Base-by-base conservation (phyloP, 2,113 vertebrate genomes). In the Callipepla squamata region DNA sequence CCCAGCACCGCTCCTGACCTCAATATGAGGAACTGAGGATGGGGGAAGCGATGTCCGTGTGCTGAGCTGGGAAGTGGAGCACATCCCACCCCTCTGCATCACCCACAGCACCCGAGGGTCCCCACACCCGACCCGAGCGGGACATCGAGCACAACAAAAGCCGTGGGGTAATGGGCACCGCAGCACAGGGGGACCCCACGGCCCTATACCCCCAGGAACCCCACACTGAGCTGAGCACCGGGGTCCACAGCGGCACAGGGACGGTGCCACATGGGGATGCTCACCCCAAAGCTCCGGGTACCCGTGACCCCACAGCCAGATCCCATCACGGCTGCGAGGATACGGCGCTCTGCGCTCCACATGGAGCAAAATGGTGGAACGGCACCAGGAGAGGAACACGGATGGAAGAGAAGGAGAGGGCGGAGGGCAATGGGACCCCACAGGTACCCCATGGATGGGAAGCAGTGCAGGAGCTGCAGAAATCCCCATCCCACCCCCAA, bases 231-330 rank as follows among this genome's bases (percentile, higher is more conserved):
- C 17, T 18, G 30, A 32, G 30, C 11, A 19, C 55, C 7, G 55
- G 6, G 17, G 30, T 32, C n/a, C n/a, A 3, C 6, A 0, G 0
- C 4, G 28, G 80, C 25, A 1, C 0, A 0, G 57, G 13, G 50
- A 34, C 0, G 0, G 11, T 1, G 1, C 1, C 0, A 36, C 50
- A 26, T 0, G 0, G 38, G 38, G 61, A 11, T 19, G 7, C 25
- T 17, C 7, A 7, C 61, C 7, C 36, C 10, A 9, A 38, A 20
- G 59, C 59, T 40, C 36, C 4, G 23, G 25, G 10, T 8, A 11
- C 18, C 15, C 9, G 53, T 32, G 28, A 57, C 28, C 53, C 53
- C 30, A 57, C 30, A 32, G 53, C 28, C 50, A 51, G 51, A 8
- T 53, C 26, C 16, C 51, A 53, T 28, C 13, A 8, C 23, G 25